Evolutionary conservation across 2,113 vertebrate genomes (phyloP), one percentile per base, ranked within the genome.

Genomic region (Sinosuthora webbiana): DNA sequence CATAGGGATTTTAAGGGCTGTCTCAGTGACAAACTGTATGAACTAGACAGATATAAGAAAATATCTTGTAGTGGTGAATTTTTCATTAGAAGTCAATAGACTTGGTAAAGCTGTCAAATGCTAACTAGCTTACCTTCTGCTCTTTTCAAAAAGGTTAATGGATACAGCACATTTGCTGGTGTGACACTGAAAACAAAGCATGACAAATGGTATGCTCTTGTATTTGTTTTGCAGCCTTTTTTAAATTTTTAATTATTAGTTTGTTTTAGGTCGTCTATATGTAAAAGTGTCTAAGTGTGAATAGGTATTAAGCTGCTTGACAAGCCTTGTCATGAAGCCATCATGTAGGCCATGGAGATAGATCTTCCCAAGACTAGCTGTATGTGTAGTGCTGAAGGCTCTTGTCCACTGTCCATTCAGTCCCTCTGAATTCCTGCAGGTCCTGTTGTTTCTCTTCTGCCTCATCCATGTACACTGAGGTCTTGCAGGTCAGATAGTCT

Each of bases 61-160:
- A 93, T 71, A 90, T 60, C 82, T 91, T 75, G 78, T 83, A 87
- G 85, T 87, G 87, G 95, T 95, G 94, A 95, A 97, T 98, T 98
- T 98, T 98, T 98, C 97, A 97, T 98, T 97, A 97, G 76, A 90
- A 96, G 96, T 97, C 97, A 79, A 97, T 95, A 96, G 96, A 96
- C 64, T 95, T 57, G 2, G 82, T 57, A 57, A 97, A 96, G 77
- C 87, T 97, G 97, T 97, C 98, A 98, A 96, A 97, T 97, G 97
- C 96, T 98, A 98, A 98, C 97, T 97, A 98, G 95, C 94, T 97
- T 97, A 96, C 94, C 93, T 97, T 97, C 95, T 98, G 97, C 96
- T 98, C 96, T 97, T 98, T 97, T 94, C 93, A 92, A 60, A 98
- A 98, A 98, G 98, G 98, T 98, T 98, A 98, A 98, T 98, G 93